phyloP scores from a whole-genome alignment of 2,113 vertebrate genomes.

The Nothobranchius furzeri region DNA sequence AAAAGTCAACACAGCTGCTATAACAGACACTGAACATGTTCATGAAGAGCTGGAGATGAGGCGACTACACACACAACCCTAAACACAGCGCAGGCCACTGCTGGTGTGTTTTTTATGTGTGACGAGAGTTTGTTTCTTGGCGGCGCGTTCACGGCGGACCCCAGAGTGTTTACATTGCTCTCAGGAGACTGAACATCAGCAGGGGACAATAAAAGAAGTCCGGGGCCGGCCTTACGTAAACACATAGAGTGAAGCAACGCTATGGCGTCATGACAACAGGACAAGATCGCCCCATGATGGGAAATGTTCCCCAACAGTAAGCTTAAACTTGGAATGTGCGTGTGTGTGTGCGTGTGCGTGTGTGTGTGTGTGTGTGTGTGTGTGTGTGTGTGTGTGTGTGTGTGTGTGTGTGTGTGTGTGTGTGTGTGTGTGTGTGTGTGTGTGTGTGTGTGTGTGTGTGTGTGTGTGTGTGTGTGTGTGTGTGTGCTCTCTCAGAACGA shows the following conservation, averaged over 20 bases:
- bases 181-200: conserved; percentile 45
- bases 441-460: too few relatives aligned
- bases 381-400: too few relatives aligned
- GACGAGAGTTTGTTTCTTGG: conserved; percentile 65
- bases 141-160: conserved; percentile 23
- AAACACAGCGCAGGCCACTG: conserved; percentile 24
- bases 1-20: conserved; percentile 13
- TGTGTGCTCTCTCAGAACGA: conserved; percentile 15
- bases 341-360: background rate
- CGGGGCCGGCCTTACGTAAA: conserved; percentile 52
- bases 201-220: conserved; percentile 58
- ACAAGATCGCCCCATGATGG: background rate
- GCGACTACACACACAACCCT: background rate
- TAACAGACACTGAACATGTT: conserved; percentile 16
- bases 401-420: too few relatives aligned
- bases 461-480: too few relatives aligned
- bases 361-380: too few relatives aligned
- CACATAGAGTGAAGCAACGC: conserved; percentile 46
- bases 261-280: conserved; percentile 34
- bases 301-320: conserved; percentile 29
- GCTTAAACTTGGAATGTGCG: background rate
- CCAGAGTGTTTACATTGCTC: conserved; percentile 66
- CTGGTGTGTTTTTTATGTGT: conserved; percentile 55
- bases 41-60: conserved; percentile 9
- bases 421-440: too few relatives aligned